These are phyloP conservation scores for Siderastrea siderea DNA, from an alignment of 92 coral and sea anemone species.

Conservation along the genomic window DNA sequence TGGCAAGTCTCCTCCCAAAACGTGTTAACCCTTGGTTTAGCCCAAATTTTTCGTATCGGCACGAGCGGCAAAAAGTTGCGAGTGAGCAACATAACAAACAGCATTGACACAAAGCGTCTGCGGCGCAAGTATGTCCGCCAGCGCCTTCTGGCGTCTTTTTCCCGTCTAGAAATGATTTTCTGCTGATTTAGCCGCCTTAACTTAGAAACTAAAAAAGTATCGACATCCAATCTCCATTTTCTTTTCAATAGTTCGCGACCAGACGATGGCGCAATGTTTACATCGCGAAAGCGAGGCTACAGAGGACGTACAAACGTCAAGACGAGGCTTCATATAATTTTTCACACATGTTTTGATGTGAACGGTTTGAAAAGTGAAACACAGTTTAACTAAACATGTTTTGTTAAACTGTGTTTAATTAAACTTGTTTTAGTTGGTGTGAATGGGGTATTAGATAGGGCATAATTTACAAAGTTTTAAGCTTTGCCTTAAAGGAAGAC, in stretches of 20 bases:
- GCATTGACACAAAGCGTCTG: neutral
- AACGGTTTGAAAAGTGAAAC: neutral
- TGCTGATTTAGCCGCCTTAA: neutral
- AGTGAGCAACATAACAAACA: neutral
- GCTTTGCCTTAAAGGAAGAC: no score
- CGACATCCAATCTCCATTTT: no score
- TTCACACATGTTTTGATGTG: slow-evolving; percentile 7
- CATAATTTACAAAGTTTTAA: no score
- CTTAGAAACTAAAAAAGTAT: no score
- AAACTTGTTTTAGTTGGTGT: slow-evolving; percentile 39
- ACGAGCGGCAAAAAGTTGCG: slow-evolving; percentile 21
- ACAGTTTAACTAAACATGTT: slow-evolving; percentile 10
- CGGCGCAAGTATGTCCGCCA: neutral
- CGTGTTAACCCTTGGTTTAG: slow-evolving; percentile 36
- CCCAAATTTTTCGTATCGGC: slow-evolving; percentile 48
- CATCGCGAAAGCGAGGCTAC: no score
- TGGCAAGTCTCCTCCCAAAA: slow-evolving; percentile 54
- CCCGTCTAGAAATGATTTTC: neutral
- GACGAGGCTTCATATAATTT: no score
- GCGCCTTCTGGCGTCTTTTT: slow-evolving; percentile 9
- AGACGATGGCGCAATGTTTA: no score
- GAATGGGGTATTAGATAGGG: slow-evolving; percentile 36
- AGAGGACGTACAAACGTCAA: no score
- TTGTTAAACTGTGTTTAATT: slow-evolving; percentile 15
- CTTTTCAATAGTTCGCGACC: no score